Percentiles rank a stretch among this genome's conserved stretches.
Conservation (phyloP, 2,888 invertebrate genomes). For the Taphrorychus bicolor region DNA sequence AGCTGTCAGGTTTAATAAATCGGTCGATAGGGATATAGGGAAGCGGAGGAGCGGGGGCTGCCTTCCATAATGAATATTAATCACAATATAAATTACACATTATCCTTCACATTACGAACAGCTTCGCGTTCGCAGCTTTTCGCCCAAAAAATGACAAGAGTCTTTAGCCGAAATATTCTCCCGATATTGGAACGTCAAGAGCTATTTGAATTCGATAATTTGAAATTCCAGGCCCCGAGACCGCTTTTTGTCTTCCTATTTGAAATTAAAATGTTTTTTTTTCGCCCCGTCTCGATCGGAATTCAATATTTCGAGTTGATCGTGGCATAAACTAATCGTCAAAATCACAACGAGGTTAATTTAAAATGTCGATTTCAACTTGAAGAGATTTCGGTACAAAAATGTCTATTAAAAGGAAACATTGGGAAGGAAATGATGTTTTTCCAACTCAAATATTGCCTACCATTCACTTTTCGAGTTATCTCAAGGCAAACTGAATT, state of each 20-base stretch:
- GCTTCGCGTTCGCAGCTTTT: constrained; percentile 28
- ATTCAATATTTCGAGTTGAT: too few species aligned
- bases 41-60: constrained; percentile 18
- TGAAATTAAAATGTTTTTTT: constrained; percentile 33
- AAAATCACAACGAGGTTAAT: too few species aligned
- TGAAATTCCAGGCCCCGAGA: constrained; percentile 29
- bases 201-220: constrained; percentile 41
- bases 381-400: too few species aligned
- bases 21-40: constrained; percentile 29
- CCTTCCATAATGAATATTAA: constrained; percentile 40
- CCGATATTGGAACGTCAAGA: constrained; percentile 37
- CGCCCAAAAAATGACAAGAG: constrained; percentile 38
- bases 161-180: constrained; percentile 22
- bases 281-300: not conserved
- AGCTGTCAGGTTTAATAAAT: constrained; percentile 39
- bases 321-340: too few species aligned
- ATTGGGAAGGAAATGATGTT: too few species aligned
- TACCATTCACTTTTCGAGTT: constrained; percentile 1
- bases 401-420: too few species aligned
- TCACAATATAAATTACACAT: constrained; percentile 42
- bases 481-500: constrained; percentile 12
- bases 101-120: constrained; percentile 35
- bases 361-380: too few species aligned
- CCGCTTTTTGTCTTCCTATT: constrained; percentile 6
- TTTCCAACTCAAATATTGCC: not conserved